A percentile compares a stretch with the other conserved stretches of the same genome.
These are phyloP conservation scores for Solea senegalensis DNA, from an alignment of 2,113 vertebrate species.

Conservation along the genomic window DNA sequence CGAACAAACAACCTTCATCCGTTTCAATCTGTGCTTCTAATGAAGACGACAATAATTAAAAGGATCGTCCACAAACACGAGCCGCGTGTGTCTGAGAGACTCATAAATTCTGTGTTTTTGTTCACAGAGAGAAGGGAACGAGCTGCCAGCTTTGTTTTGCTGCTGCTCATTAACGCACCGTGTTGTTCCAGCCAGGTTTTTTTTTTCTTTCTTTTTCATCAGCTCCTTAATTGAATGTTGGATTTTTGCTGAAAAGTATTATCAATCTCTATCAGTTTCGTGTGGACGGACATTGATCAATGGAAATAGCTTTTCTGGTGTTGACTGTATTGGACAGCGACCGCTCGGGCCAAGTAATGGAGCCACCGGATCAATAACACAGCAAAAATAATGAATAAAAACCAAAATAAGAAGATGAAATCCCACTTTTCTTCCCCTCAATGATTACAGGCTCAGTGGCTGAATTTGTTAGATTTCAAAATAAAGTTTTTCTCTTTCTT, in stretches of 20 bases:
- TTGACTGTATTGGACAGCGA: constrained; percentile 79
- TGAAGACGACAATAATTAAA: constrained; percentile 79
- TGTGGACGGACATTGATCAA: constrained; percentile 80
- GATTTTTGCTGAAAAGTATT: constrained; percentile 79
- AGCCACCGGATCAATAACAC: constrained; percentile 74
- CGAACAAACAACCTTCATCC: constrained; percentile 66
- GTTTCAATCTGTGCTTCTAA: constrained; percentile 75
- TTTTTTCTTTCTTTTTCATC: constrained; percentile 65
- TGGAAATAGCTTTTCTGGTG: constrained; percentile 82
- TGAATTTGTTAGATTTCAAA: constrained; percentile 63
- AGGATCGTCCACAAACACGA: constrained; percentile 65
- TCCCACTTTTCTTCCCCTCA: constrained; percentile 60
- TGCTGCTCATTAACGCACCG: constrained; percentile 68
- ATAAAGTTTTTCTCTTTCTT: constrained; percentile 54
- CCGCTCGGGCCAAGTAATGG: constrained; percentile 70
- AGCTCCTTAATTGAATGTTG: constrained; percentile 77
- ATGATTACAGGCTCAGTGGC: constrained; percentile 62
- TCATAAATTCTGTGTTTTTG: constrained; percentile 73
- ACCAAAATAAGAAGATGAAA: constrained; percentile 80
- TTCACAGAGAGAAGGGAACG: constrained; percentile 52
- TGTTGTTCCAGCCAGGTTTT: constrained; percentile 51
- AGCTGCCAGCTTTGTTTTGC: constrained; percentile 71
- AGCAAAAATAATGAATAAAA: constrained; percentile 25
- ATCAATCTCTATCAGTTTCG: constrained; percentile 83
- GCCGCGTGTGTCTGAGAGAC: constrained; percentile 69